Evolutionary conservation across 2,797 vertebrate species (phyloP), one percentile per base, ranked within the genome.

Genomic region (Epinephelus awoara): DNA sequence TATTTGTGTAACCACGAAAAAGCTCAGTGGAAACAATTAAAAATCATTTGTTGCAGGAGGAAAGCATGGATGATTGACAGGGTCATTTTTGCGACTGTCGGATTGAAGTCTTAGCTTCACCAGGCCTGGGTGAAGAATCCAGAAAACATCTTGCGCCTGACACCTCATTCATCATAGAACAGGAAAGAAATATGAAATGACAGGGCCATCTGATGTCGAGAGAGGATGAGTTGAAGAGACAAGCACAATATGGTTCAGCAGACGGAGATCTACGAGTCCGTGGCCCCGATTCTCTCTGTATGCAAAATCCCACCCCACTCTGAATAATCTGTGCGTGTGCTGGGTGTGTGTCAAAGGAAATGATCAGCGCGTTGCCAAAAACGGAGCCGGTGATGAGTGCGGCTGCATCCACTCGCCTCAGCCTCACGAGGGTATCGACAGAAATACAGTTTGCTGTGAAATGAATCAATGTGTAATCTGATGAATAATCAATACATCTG

Each of bases 91-190:
- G 80, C 8, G 3, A 65, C 72, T 82, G 75, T 88, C 58, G 6
- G 67, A 82, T 66, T 72, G 72, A 77, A 75, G 76, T 51, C 56
- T 70, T 18, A 40, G 65, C 86, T 67, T 72, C 57, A 69, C 70
- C 63, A 40, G 72, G 63, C 72, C 82, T 82, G 86, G 84, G 81
- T 83, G 72, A 75, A 87, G 82, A 75, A 82, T 84, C 67, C 68
- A 64, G 82, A 85, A 93, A 90, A 90, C 89, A 89, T 90, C 78
- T 87, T 70, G 77, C 27, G 67, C 58, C 77, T 85, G 92, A 93
- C 91, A 91, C 85, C 89, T 93, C 91, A 94, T 92, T 94, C 84
- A 93, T 93, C 92, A 94, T 40, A 10, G 56, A 85, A 56, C 55
- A 77, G 63, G 66, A 68, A 27, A 66, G 84, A 89, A 89, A 94